These are phyloP conservation scores for Dasyornis broadbenti DNA, from an alignment of 2,113 vertebrate species.

Conservation along the genomic window DNA sequence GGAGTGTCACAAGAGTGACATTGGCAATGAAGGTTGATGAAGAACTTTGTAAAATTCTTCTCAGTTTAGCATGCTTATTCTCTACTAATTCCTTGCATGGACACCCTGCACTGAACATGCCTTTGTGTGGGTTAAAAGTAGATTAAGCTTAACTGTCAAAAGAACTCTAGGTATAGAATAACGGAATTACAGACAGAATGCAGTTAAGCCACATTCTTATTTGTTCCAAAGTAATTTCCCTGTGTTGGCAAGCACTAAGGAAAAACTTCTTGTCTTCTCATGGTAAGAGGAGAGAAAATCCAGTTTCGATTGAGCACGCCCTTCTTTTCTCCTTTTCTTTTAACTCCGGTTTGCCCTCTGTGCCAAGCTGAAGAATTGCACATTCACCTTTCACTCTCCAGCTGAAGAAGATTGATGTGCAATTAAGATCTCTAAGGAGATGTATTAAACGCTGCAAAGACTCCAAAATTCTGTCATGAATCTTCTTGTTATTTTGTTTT, in stretches of 20 bases:
- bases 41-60: slow-evolving; percentile 2
- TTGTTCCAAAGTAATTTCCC: slow-evolving; percentile 38
- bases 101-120: background rate
- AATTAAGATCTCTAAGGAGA: slow-evolving; percentile 61
- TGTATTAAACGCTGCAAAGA: slow-evolving; percentile 19
- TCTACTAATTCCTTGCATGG: slow-evolving; percentile 33
- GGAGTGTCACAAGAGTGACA: background rate
- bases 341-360: slow-evolving; percentile 57
- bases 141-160: slow-evolving; percentile 43
- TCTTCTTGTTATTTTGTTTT: slow-evolving; percentile 26
- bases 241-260: background rate
- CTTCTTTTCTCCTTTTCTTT: slow-evolving; percentile 32
- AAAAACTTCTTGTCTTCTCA: slow-evolving; percentile 9
- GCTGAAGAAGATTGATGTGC: slow-evolving; percentile 53
- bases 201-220: slow-evolving; percentile 12
- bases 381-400: slow-evolving; percentile 22
- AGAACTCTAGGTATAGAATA: slow-evolving; percentile 4
- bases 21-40: background rate
- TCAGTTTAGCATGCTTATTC: slow-evolving; percentile 22
- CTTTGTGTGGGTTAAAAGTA: slow-evolving; percentile 47
- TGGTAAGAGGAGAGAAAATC: background rate
- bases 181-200: slow-evolving; percentile 7
- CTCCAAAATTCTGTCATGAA: slow-evolving; percentile 24
- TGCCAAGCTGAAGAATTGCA: background rate
- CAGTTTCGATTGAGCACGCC: background rate